Evolutionary conservation across 2,113 vertebrate genomes (phyloP), one percentile per base, ranked within the genome.

Genomic region (Myxocyprinus asiaticus): DNA sequence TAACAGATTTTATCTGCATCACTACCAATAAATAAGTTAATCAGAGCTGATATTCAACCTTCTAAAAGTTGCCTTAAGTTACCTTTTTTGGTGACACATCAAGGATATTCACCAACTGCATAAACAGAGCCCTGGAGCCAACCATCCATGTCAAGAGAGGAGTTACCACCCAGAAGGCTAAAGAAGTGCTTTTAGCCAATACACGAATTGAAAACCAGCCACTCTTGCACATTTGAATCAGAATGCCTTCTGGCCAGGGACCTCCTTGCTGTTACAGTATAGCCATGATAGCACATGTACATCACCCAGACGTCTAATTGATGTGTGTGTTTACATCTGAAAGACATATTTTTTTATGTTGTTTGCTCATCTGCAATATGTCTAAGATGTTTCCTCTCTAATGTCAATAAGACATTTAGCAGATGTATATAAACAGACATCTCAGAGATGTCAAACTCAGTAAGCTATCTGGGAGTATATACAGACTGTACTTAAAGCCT

Each of bases 231-330:
- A 59, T 67, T 53, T 55, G 55, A 68, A 72, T 59, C 45, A 14
- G 68, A 66, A 45, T 74, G n/a, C 72, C 75, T 56, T 77, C 61
- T 61, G 76, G 76, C 51, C 22, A 81, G n/a, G 61, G 61, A 77
- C 51, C 15, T 47, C 50, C 71, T 67, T 83, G 22, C 11, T 8
- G 9, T 65, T 76, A 72, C 5, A 11, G 53, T 81, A 33, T 3
- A 33, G 22, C 22, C 22, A 33, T 33, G 22, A 33, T 33, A 33
- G 22, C 22, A 33, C 22, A 33, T 33, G 22, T 33, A 33, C 22
- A 33, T 33, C 22, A 33, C 22, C 22, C 22, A 33, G 22, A 33
- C 22, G 22, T 33, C 22, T 33, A 33, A 33, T 33, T 33, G 22
- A 33, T 33, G 22, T 33, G 22, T 33, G 22, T 33, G 22, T 33